Evolutionary conservation across 2,113 vertebrate genomes (phyloP).

Genomic region (Bujurquina vittata): DNA sequence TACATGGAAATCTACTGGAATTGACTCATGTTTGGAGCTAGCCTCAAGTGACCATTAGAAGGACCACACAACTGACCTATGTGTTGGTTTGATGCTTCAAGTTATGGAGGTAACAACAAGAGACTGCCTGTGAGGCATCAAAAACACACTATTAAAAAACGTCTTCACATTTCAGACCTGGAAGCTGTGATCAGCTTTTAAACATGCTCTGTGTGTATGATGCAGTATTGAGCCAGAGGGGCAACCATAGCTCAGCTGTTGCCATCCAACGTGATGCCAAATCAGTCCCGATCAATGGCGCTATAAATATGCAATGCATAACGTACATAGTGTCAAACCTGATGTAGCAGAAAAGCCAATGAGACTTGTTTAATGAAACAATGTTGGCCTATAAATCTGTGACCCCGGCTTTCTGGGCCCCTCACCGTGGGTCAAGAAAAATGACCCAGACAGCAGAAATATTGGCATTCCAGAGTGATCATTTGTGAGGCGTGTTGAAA

Average conservation of each 20-base stretch:
- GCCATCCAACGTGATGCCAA: neutral
- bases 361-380: constrained; percentile 26
- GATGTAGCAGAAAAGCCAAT: neutral
- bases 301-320: neutral
- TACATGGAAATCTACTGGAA: no score
- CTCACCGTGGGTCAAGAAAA: constrained; percentile 34
- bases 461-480: constrained; percentile 49
- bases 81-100: no score
- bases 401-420: constrained; percentile 4
- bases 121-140: neutral
- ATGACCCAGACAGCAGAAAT: constrained; percentile 11
- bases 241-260: neutral
- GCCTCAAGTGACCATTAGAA: no score
- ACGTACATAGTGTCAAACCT: neutral
- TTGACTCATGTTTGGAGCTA: no score
- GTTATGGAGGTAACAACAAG: no score
- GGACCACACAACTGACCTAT: no score
- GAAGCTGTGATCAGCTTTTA: neutral
- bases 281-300: constrained; percentile 23
- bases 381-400: constrained; percentile 13
- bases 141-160: neutral
- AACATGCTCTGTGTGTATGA: neutral
- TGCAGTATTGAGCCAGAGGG: neutral
- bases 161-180: neutral
- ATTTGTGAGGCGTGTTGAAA: constrained; percentile 33